Base-by-base conservation (phyloP, 1,140 invertebrate species). In the Pomacea maculata region DNA sequence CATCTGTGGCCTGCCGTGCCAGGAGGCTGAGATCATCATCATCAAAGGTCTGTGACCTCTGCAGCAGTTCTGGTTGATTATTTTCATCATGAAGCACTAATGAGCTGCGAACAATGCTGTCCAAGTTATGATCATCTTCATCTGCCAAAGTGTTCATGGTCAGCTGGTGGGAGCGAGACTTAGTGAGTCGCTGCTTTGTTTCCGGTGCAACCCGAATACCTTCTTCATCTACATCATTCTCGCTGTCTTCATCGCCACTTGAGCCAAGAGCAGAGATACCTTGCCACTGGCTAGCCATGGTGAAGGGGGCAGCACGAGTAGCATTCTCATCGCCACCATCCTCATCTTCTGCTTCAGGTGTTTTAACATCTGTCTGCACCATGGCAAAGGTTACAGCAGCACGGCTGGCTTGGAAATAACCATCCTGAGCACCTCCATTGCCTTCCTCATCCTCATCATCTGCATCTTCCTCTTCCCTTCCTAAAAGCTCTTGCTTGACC, bases 231-330 rank as follows among this genome's bases (percentile, higher is more conserved):
- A 78, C 63, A 25, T 64, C 77, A 54, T 78, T 78, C 72, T 86
- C 86, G 75, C 83, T 85, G 55, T 82, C 82, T 57, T 83, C 82
- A 25, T 89, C 88, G 25, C 86, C 86, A 82, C 87, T 88, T 25
- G 87, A 88, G 52, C 85, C 88, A 81, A 89, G 88, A 12, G 89
- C 88, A 14, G 87, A 87, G 72, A 87, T 82, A 45, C 84, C 86
- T 64, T 83, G 83, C 86, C 87, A 90, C 79, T 91, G 90, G 87
- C 89, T 91, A 75, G 87, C 88, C 17, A 90, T 83, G n/a, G 89
- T 91, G 79, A 88, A 91, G 54, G 90, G 90, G 52, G 90, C 90
- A 34, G 90, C 89, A 45, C 88, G 82, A 21, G 89, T 90, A 21
- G 90, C 90, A 84, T 87, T 88, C 61, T 91, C 90, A 83, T 90